Evolutionary conservation across 1,140 invertebrate species (phyloP).

Genomic region (Augochlora pura): DNA sequence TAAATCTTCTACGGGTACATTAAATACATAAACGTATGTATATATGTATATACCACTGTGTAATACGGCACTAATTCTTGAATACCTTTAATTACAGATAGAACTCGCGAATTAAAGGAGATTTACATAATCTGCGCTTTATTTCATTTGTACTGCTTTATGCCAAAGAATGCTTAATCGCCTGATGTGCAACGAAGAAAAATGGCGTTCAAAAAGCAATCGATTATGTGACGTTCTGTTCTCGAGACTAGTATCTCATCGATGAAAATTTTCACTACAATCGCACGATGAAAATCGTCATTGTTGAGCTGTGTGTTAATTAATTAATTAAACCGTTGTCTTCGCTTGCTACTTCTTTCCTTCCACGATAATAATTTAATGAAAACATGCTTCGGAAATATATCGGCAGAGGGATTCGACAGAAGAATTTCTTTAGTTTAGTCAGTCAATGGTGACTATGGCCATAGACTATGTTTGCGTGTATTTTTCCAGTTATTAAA

Average conservation of each 20-base stretch:
- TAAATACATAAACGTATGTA: background rate
- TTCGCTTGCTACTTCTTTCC: too few relatives aligned
- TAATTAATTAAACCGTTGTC: too few relatives aligned
- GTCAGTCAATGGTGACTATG: too few relatives aligned
- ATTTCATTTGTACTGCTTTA: conserved; percentile 12
- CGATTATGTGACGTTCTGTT: background rate
- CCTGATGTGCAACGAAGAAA: conserved; percentile 10
- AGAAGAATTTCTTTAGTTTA: too few relatives aligned
- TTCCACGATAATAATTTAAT: too few relatives aligned
- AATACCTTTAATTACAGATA: background rate
- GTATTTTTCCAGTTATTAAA: too few relatives aligned
- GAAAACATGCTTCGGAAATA: too few relatives aligned
- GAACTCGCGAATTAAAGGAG: background rate
- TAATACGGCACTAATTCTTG: background rate
- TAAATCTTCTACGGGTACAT: conserved; percentile 14
- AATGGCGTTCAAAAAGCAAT: conserved; percentile 45
- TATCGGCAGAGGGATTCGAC: too few relatives aligned
- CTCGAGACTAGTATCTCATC: background rate
- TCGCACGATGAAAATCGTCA: background rate
- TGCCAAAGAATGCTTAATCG: conserved; percentile 30
- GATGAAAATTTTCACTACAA: background rate
- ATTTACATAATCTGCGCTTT: conserved; percentile 37
- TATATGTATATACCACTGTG: background rate
- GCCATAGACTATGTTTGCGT: too few relatives aligned
- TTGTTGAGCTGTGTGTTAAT: background rate